phyloP scores from a whole-genome alignment of 2,888 invertebrate genomes.

The Phania funesta region DNA sequence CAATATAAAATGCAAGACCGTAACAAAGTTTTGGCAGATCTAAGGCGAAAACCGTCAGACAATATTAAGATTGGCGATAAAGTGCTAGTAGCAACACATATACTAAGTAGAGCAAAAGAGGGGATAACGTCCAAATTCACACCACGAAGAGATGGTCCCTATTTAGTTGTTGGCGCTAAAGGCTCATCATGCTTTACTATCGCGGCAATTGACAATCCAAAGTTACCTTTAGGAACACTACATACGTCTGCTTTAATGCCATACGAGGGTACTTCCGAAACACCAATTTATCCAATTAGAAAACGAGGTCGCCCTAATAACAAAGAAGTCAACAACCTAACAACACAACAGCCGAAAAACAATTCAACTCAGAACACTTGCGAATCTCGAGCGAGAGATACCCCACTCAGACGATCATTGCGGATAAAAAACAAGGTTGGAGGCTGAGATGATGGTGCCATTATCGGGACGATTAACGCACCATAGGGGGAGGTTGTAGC shows the following conservation, averaged over 20 bases:
- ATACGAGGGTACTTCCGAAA: conserved; percentile 9
- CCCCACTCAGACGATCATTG: too few species aligned
- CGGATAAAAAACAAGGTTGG: too few species aligned
- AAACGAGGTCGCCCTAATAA: conserved; percentile 30
- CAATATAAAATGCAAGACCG: conserved; percentile 65
- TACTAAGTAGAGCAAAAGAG: too few species aligned
- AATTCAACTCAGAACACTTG: background rate
- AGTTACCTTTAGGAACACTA: conserved; percentile 19
- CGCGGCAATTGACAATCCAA: conserved; percentile 1
- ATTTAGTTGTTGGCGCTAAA: conserved; percentile 13
- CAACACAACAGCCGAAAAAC: background rate
- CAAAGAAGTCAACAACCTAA: background rate
- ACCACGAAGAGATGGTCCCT: conserved; percentile 37
- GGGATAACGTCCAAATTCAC: conserved; percentile 8
- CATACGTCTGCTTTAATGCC: conserved; percentile 17
- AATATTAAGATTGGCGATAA: conserved; percentile 68
- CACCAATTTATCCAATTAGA: conserved; percentile 32
- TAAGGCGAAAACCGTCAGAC: conserved; percentile 56
- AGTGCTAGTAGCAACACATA: conserved; percentile 69
- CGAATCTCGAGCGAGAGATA: background rate
- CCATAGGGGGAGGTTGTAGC: conserved; percentile 41
- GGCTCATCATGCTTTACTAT: conserved; percentile 33
- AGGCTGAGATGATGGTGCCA: background rate
- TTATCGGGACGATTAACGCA: conserved; percentile 37
- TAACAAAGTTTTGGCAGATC: conserved; percentile 65